Conservation (phyloP, 30 jellyfish, hydroid and myxozoan species). For the Chrysaora quinquecirrha region DNA sequence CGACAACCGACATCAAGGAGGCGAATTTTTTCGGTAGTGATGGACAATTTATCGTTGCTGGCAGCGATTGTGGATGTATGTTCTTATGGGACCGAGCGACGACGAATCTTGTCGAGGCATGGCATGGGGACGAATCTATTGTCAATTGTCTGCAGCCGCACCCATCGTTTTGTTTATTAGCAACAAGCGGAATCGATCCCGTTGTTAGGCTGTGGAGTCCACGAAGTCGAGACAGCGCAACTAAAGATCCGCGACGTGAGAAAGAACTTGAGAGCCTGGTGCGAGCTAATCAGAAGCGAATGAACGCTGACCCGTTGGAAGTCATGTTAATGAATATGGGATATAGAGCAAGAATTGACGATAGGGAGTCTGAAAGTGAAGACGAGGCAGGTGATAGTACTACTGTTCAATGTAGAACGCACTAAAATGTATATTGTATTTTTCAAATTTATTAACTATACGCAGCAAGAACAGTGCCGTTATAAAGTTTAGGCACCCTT, state of each 20-base stretch:
- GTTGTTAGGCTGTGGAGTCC: slow-evolving; percentile 98
- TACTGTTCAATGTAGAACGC: slow-evolving; percentile 86
- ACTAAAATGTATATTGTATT: neutral
- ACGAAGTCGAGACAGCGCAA: slow-evolving; percentile 46
- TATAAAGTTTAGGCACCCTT: too few species aligned
- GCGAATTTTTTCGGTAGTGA: slow-evolving; percentile 89
- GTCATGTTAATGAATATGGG: slow-evolving; percentile 99
- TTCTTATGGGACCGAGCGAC: slow-evolving; percentile 95
- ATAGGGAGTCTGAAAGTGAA: slow-evolving; percentile 68
- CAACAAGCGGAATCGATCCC: slow-evolving; percentile 98
- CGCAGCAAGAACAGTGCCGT: too few species aligned
- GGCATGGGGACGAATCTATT: slow-evolving; percentile 99
- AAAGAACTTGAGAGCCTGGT: slow-evolving; percentile 83
- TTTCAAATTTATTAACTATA: too few species aligned
- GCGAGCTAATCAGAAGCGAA: slow-evolving; percentile 92
- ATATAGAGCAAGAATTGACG: slow-evolving; percentile 62
- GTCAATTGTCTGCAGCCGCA: slow-evolving; percentile 98
- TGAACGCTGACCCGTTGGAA: slow-evolving; percentile 98
- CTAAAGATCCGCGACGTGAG: slow-evolving; percentile 73
- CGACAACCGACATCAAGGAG: slow-evolving; percentile 96
- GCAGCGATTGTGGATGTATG: slow-evolving; percentile 99
- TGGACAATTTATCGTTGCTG: slow-evolving; percentile 93
- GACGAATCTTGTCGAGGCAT: slow-evolving; percentile 88
- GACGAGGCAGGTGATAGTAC: slow-evolving; percentile 65
- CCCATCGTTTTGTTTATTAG: slow-evolving; percentile 87